Base-by-base conservation (phyloP, 1,140 invertebrate species). In the Wasmannia auropunctata region DNA sequence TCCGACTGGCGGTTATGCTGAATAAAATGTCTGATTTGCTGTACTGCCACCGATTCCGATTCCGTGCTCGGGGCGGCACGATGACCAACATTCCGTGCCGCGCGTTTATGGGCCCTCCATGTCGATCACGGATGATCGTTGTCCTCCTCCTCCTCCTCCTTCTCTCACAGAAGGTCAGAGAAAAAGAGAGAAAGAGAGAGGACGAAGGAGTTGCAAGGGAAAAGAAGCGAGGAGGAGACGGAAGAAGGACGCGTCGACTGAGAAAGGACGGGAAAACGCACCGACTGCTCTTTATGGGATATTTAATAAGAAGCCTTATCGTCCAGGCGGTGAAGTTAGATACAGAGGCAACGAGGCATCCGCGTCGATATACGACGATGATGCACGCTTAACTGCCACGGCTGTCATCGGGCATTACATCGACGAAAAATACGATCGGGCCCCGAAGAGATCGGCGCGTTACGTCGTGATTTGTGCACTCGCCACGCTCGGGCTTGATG, bases 1-100 rank as follows among this genome's bases (percentile, higher is more conserved):
- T 92, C 89, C 91, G 70, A 56, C 63, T 22, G 62, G 88, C 92
- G 88, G 90, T 92, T 93, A 93, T 91, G 92, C 90, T 88, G 89
- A 94, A 94, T 94, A 93, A 94, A 94, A 94, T 93, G 90, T 89
- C 88, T 93, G 93, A 93, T 94, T 93, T 94, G 92, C 90, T 93
- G 89, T 91, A 93, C 86, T 93, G 91, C 92, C 91, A 93, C 92
- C 90, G 92, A 93, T 93, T 93, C 90, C 89, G 90, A 91, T 93
- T 91, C 88, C 88, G 86, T 90, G 86, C 74, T 62, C 70, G 87
- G 67, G 72, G 63, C 87, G 86, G 83, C 90, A 87, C 67, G 88
- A 87, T 90, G 88, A 87, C 88, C 88, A 87, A 90, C 88, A 89
- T 90, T 90, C 89, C 86, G 70, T 70, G 76, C 62, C 76, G 81